A percentile compares a stretch with the other conserved stretches of the same genome.
Conservation (phyloP, 2,113 vertebrate genomes). For the Ia io region DNA sequence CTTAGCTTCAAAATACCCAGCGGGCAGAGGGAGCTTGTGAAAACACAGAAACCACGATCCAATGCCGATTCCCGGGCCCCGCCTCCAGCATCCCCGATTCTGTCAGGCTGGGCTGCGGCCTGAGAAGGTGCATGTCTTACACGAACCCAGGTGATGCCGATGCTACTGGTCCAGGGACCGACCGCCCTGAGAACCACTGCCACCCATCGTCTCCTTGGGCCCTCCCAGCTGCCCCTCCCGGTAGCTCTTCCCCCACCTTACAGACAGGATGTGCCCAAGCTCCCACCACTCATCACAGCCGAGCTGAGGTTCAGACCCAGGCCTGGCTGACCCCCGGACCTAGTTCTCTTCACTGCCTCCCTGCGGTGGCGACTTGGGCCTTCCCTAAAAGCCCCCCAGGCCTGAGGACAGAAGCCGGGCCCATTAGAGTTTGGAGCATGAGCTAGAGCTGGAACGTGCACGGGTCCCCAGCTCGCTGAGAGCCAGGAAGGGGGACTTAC, state of each 20-base stretch:
- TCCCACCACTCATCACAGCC: not conserved
- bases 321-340: not conserved
- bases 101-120: not conserved
- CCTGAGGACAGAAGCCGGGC: not conserved
- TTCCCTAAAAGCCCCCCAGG: not conserved
- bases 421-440: not conserved
- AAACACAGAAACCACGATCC: not conserved
- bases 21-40: not conserved
- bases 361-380: not conserved
- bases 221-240: not conserved
- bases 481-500: rapidly evolving
- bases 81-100: not conserved
- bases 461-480: not conserved
- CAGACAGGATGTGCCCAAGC: not conserved
- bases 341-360: not conserved
- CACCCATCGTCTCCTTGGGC: rapidly evolving
- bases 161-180: not conserved
- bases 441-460: not conserved
- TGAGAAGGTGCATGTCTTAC: not conserved
- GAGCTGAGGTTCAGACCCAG: not conserved
- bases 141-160: not conserved
- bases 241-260: not conserved
- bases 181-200: not conserved
- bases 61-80: not conserved
- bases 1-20: not conserved